These are phyloP conservation scores for Cardiocondyla obscurior DNA, from an alignment of 1,140 invertebrate species.

Conservation along the genomic window DNA sequence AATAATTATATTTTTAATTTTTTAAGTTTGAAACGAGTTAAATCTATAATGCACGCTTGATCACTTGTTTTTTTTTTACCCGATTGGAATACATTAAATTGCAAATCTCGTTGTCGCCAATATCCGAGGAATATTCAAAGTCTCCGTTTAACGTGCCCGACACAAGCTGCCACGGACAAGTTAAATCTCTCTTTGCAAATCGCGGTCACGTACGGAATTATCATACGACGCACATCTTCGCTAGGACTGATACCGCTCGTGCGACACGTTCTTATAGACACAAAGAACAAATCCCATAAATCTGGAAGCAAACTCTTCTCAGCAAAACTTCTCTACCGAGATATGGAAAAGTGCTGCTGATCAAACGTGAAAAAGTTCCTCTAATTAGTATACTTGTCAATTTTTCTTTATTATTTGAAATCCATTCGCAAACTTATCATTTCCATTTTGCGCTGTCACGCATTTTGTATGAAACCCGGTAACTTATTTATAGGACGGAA, in stretches of 20 bases:
- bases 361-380: not conserved
- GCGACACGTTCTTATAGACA: conserved; percentile 11
- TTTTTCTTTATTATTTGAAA: not conserved
- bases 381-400: not conserved
- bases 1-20: not conserved
- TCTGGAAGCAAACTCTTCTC: not conserved
- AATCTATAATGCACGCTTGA: not conserved
- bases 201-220: conserved; percentile 84
- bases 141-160: conserved; percentile 40
- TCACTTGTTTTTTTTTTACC: conserved; percentile 5
- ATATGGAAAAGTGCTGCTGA: not conserved
- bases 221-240: conserved; percentile 89
- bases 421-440: not conserved
- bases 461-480: conserved; percentile 20
- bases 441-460: not conserved
- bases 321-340: not conserved
- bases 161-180: conserved; percentile 29
- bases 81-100: not conserved
- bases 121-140: conserved; percentile 42
- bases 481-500: conserved; percentile 28
- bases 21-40: not conserved
- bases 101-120: conserved; percentile 30
- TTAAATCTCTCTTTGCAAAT: conserved; percentile 62
- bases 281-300: conserved; percentile 6
- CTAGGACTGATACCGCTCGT: not conserved